Percentiles rank a stretch among this genome's conserved stretches.
Evolutionary conservation across 1,140 invertebrate genomes (phyloP).

Genomic region (Anastrepha ludens): DNA sequence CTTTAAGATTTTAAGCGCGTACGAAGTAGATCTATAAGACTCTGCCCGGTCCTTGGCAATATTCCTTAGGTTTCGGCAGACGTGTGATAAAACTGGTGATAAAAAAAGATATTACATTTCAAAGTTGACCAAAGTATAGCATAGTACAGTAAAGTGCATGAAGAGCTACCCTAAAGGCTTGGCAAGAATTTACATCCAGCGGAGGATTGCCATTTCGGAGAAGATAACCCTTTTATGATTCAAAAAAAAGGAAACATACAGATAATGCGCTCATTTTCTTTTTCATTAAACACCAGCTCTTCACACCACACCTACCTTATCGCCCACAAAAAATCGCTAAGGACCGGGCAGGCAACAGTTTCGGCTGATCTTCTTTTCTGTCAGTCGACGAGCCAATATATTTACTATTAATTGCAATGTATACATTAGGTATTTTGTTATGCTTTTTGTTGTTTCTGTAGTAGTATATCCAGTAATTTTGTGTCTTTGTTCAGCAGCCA

Average conservation of each 20-base stretch:
- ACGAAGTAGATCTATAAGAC: not conserved
- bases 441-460: not conserved
- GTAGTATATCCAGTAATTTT: constrained; percentile 6
- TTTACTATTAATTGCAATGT: not conserved
- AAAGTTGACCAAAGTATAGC: too few relatives aligned
- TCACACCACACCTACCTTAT: too few relatives aligned
- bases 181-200: too few relatives aligned
- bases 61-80: not conserved
- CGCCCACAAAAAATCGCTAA: not conserved
- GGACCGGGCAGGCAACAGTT: constrained; percentile 30
- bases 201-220: too few relatives aligned
- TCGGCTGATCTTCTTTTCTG: not conserved
- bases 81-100: not conserved
- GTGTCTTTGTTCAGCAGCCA: constrained; percentile 30
- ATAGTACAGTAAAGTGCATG: too few relatives aligned
- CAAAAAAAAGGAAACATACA: too few relatives aligned
- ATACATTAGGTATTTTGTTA: not conserved
- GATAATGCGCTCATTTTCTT: not conserved
- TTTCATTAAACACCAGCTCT: not conserved
- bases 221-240: too few relatives aligned
- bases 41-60: constrained; percentile 35
- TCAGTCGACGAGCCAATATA: not conserved
- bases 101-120: not conserved
- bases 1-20: not conserved
- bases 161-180: too few relatives aligned